Evolutionary conservation across 2,888 invertebrate species (phyloP), one percentile per base, ranked within the genome.

Genomic region (Polydrusus pterygomalis): DNA sequence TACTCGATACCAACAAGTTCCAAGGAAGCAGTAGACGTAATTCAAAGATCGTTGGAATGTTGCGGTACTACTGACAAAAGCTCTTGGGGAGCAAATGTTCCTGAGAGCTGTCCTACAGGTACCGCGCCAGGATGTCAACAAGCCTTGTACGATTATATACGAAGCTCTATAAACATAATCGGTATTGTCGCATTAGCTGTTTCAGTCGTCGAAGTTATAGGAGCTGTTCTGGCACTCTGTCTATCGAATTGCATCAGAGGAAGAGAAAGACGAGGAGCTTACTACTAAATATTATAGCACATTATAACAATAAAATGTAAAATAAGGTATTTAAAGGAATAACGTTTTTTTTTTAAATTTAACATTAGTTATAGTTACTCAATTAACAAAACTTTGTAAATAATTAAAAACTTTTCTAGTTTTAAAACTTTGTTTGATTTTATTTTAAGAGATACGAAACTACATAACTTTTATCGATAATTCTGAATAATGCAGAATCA

Each of bases 1-100:
- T 20, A 34, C 25, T 3, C 11, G 10, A 10, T 3, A 11, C 15
- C 47, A 1, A 45, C 47, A 1, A 45, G n/a, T 25, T 34, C 15
- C 7, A 45, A 43, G 8, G 69, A 45, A 15, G 69, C 18, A 3
- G 30, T 69, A 9, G 49, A 73, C 40, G 10, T 38, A 11, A 73
- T 73, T 25, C 73, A 73, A 20, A 15, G 68, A 43, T n/a, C 43
- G 71, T 63, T 77, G 8, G n/a, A 70, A 49, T 77, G 77, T 71
- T 77, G 77, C 30, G 77, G 77, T 20, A 62, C 60, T 10, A 60
- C 58, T 20, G 60, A 58, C 10, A 40, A 51, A 10, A 0, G 0
- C 10, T 69, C 15, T 20, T 70, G 70, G 65, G 10, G 7, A 20
- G 1, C 10, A 15, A 15, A 0, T 6, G 43, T 69, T 18, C 76